Conservation (phyloP, 2,797 vertebrate genomes). For the Mus minutoides region DNA sequence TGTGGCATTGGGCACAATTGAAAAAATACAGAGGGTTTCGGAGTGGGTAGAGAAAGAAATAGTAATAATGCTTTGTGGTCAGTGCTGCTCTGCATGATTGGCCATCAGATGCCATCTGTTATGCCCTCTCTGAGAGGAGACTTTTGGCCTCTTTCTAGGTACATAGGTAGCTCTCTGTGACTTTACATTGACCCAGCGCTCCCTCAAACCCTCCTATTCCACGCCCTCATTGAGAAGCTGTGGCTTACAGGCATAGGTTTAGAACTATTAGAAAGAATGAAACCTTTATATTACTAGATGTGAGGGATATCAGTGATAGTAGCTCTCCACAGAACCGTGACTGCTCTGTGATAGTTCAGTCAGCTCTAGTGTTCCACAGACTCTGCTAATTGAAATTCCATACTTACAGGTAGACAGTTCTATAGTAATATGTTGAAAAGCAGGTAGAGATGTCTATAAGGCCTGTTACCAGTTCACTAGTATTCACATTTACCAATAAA, state of each 20-base stretch:
- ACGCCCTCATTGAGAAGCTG: neutral
- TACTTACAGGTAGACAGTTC: neutral
- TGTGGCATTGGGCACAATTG: neutral
- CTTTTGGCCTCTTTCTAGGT: neutral
- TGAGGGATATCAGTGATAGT: neutral
- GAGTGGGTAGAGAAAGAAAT: neutral
- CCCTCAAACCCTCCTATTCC: neutral
- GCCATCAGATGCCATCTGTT: neutral
- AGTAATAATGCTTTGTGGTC: neutral
- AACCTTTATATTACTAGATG: neutral
- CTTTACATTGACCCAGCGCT: neutral
- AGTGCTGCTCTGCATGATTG: neutral
- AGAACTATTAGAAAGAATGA: slow-evolving; percentile 26
- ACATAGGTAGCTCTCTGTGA: neutral
- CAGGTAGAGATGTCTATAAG: neutral
- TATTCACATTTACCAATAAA: slow-evolving; percentile 39
- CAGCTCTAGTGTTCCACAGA: neutral
- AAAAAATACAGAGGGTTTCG: neutral
- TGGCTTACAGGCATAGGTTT: neutral
- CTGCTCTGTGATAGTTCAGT: neutral
- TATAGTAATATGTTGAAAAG: slow-evolving; percentile 15
- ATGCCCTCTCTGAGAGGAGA: neutral
- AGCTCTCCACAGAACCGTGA: neutral
- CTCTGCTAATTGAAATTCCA: neutral
- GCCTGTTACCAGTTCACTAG: neutral